These are phyloP conservation scores for Ptychoptera contaminata DNA, from an alignment of 2,888 invertebrate species.

Conservation along the genomic window DNA sequence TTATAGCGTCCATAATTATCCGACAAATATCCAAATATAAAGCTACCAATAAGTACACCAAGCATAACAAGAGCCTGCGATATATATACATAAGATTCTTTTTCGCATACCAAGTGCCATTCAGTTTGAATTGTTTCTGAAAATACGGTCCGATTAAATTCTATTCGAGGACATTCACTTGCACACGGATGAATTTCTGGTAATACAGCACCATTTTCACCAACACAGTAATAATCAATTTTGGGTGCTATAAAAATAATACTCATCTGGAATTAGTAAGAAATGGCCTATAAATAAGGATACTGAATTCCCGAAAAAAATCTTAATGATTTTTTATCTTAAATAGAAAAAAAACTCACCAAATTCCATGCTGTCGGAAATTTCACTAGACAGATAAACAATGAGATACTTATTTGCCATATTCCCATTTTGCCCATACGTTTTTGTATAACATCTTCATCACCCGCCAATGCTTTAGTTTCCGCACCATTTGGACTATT, in stretches of 20 bases:
- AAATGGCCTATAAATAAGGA: too few species aligned
- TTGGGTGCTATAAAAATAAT: conserved; percentile 63
- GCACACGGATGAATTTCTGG: conserved; percentile 30
- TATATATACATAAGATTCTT: conserved; percentile 48
- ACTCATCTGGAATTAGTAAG: conserved; percentile 37
- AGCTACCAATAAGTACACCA: conserved; percentile 59
- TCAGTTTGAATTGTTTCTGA: conserved; percentile 56
- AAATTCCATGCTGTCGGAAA: conserved; percentile 64
- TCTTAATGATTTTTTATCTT: too few species aligned
- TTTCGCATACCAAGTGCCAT: conserved; percentile 59
- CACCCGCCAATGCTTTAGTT: too few species aligned
- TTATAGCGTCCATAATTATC: conserved; percentile 64
- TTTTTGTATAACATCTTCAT: conserved; percentile 44
- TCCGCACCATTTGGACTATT: too few species aligned
- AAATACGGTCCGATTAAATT: conserved; percentile 48
- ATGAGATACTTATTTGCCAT: conserved; percentile 59
- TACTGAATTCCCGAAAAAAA: too few species aligned
- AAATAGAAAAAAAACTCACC: too few species aligned
- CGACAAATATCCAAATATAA: conserved; percentile 55
- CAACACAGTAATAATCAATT: conserved; percentile 37
- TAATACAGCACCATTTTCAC: conserved; percentile 19
- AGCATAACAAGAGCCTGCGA: conserved; percentile 65
- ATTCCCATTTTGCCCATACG: conserved; percentile 55
- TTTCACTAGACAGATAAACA: conserved; percentile 52
- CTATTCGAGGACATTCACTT: conserved; percentile 37